Percentiles rank a stretch among this genome's conserved stretches.
Evolutionary conservation across 2,113 vertebrate species (phyloP).

Genomic region (Rhadina sibilatrix): DNA sequence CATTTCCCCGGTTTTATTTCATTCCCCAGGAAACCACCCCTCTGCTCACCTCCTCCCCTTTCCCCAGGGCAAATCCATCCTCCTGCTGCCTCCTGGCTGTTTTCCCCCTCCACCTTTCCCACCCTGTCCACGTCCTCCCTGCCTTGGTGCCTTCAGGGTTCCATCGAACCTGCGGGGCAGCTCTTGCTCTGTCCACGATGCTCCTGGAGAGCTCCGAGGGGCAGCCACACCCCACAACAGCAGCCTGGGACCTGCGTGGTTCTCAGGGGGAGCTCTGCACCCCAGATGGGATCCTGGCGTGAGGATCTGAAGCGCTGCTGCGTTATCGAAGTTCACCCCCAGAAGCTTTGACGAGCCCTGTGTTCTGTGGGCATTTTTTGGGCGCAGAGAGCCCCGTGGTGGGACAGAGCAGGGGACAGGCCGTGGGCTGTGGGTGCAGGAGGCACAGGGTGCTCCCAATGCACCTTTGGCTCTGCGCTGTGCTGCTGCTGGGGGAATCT

Average conservation of each 20-base stretch:
- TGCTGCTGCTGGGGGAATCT: accelerated
- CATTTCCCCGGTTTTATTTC: neutral
- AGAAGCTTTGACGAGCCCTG: neutral
- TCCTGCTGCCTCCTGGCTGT: neutral
- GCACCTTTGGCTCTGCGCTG: too few relatives aligned
- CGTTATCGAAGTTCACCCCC: accelerated
- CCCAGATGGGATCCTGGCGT: accelerated
- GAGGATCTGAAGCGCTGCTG: neutral
- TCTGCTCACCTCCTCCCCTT: neutral
- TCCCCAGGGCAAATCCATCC: neutral
- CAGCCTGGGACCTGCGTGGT: neutral
- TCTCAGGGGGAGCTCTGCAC: neutral
- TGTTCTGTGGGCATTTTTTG: neutral
- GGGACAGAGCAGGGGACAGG: neutral
- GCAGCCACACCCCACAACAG: neutral
- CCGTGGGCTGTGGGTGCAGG: accelerated
- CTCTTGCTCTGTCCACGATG: accelerated
- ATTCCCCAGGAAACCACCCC: neutral
- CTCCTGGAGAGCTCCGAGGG: neutral
- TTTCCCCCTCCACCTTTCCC: neutral
- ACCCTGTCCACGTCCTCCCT: neutral
- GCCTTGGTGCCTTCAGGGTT: too few relatives aligned
- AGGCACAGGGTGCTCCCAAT: accelerated
- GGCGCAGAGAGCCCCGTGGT: neutral
- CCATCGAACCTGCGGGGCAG: too few relatives aligned